A percentile compares a stretch with the other conserved stretches of the same genome.
phyloP scores from a whole-genome alignment of 23 tunicate species.

The Botrylloides violaceus region DNA sequence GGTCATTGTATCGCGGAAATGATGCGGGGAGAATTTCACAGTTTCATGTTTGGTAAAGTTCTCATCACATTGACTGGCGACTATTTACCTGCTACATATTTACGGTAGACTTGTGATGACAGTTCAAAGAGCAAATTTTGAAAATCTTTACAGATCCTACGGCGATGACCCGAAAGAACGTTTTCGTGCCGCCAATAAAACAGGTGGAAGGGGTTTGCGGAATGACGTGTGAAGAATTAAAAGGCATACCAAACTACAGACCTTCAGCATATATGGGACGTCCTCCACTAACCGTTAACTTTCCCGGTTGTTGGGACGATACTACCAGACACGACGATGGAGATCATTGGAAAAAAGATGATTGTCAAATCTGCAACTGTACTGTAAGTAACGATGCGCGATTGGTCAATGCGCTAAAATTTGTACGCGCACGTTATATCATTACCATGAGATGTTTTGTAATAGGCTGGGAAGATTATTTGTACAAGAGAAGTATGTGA shows the following conservation, averaged over 20 bases:
- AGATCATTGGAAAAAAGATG: conserved; percentile 53
- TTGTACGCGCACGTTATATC: not conserved
- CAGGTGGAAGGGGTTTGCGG: conserved; percentile 39
- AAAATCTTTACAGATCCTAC: too few species aligned
- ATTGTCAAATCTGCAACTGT: conserved; percentile 68
- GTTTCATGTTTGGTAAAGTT: too few species aligned
- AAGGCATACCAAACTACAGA: not conserved
- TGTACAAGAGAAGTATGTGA: conserved; percentile 36
- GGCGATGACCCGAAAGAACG: not conserved
- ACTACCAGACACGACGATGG: conserved; percentile 37
- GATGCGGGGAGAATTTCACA: too few species aligned
- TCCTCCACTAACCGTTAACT: not conserved
- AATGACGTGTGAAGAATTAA: conserved; percentile 21
- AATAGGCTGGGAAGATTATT: conserved; percentile 24
- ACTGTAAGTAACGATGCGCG: conserved; percentile 30
- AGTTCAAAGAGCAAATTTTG: too few species aligned
- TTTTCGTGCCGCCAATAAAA: not conserved
- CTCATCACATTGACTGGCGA: too few species aligned
- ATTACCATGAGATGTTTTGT: not conserved
- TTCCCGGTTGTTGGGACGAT: conserved; percentile 43
- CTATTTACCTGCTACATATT: too few species aligned
- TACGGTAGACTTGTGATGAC: too few species aligned
- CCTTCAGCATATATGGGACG: not conserved
- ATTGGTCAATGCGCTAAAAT: not conserved
- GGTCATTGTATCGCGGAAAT: too few species aligned